Evolutionary conservation across 2,888 invertebrate genomes (phyloP), one percentile per base, ranked within the genome.

Genomic region (Pseudococcus jackbeardsleyi): DNA sequence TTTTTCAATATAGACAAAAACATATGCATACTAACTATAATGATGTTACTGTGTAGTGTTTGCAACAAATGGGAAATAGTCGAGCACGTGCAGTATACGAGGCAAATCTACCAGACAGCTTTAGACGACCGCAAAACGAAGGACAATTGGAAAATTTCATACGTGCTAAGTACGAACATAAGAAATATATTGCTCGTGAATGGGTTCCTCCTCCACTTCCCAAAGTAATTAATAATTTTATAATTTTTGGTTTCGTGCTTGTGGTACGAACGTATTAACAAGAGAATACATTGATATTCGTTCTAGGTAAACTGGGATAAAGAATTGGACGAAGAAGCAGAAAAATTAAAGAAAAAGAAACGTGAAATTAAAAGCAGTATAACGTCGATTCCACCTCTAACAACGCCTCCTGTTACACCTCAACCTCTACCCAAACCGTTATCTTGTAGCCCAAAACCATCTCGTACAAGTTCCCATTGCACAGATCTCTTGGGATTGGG

Each of bases 51-150:
- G 7, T 42, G 85, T 77, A 94, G 94, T 94, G 93, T 89, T 93
- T 99, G 90, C 98, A 99, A 92, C 98, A 98, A 92, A 99, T 99
- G 97, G 99, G 99, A 12, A 99, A 99, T 92, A 98, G 98, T 0
- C 93, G 97, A 90, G 99, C 98, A 0, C 94, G 99, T 86, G 99
- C 98, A 0, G 98, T 99, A 0, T 99, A 99, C 92, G 99, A 99
- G 92, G 99, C 99, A 0, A 98, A 98, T 92, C 92, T 99, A 72
- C 98, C 98, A 0, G 98, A 99, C 91, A 96, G 96, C 90, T 99
- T 98, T 92, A 94, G 99, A 59, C 94, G 99, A 90, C 99, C 99
- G 2, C 99, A 98, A 92, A 97, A 95, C 89, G 98, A 98, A 92
- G 95, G 97, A 86, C 96, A 96, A 17, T 93, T 99, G 79, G 99